These are phyloP conservation scores for Sebastes oblongus DNA, from an alignment of 2,797 vertebrate species.

Conservation along the genomic window DNA sequence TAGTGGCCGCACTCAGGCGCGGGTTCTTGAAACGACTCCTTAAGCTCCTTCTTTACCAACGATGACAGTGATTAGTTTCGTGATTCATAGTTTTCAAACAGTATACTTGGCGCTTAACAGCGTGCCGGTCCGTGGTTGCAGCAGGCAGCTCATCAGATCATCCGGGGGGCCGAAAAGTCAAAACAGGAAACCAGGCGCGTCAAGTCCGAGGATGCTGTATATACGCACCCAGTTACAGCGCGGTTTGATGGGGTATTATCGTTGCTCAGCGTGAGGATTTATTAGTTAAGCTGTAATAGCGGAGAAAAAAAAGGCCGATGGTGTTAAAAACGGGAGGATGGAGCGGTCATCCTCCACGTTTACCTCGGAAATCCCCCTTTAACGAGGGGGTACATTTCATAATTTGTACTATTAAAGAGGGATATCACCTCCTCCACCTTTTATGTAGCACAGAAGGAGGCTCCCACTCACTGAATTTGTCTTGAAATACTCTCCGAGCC, in stretches of 20 bases:
- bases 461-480: background rate
- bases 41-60: background rate
- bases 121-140: background rate
- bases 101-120: background rate
- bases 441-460: background rate
- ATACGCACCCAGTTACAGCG: background rate
- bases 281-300: conserved; percentile 31
- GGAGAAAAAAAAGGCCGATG: conserved; percentile 12
- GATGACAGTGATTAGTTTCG: conserved; percentile 12
- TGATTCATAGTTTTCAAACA: conserved; percentile 23
- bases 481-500: conserved; percentile 1
- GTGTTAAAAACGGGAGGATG: background rate
- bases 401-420: conserved; percentile 44
- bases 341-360: conserved; percentile 12
- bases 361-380: conserved; percentile 26
- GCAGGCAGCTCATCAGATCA: conserved; percentile 5
- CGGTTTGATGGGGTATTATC: conserved; percentile 19
- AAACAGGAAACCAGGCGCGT: conserved; percentile 33
- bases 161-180: background rate
- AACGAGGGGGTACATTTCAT: conserved; percentile 43
- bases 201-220: background rate
- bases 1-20: background rate
- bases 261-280: conserved; percentile 27
- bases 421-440: background rate
- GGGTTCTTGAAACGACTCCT: background rate